Percentiles rank a stretch among this genome's conserved stretches.
Evolutionary conservation across 2,113 vertebrate genomes (phyloP).

Genomic region (Willisornis vidua): DNA sequence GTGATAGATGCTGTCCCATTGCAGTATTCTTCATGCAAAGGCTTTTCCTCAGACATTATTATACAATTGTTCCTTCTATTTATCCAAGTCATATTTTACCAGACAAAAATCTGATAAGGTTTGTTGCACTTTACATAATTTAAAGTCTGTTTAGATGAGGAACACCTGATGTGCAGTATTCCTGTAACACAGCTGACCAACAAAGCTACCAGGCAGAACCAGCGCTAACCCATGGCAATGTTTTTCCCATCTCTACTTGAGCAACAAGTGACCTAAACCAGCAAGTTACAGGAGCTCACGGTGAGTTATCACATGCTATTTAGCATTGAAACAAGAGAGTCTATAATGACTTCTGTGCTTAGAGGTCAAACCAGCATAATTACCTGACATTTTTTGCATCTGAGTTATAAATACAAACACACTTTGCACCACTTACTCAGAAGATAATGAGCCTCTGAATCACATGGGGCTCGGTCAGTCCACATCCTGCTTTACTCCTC

Average conservation of each 20-base stretch:
- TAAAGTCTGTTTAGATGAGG: not conserved
- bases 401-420: not conserved
- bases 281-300: not conserved
- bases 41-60: not conserved
- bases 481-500: not conserved
- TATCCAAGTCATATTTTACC: not conserved
- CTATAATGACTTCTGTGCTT: not conserved
- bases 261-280: not conserved
- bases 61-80: not conserved
- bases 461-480: not conserved
- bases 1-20: not conserved
- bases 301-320: fast-evolving
- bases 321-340: fast-evolving
- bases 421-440: not conserved
- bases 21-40: not conserved
- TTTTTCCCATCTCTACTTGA: not conserved
- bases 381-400: not conserved
- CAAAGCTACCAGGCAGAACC: fast-evolving
- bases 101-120: not conserved
- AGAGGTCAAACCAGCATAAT: not conserved
- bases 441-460: not conserved
- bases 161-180: not conserved
- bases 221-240: not conserved
- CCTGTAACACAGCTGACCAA: not conserved
- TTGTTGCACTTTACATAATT: not conserved